These are phyloP conservation scores for Idaea straminata DNA, from an alignment of 2,888 invertebrate genomes.

Conservation along the genomic window DNA sequence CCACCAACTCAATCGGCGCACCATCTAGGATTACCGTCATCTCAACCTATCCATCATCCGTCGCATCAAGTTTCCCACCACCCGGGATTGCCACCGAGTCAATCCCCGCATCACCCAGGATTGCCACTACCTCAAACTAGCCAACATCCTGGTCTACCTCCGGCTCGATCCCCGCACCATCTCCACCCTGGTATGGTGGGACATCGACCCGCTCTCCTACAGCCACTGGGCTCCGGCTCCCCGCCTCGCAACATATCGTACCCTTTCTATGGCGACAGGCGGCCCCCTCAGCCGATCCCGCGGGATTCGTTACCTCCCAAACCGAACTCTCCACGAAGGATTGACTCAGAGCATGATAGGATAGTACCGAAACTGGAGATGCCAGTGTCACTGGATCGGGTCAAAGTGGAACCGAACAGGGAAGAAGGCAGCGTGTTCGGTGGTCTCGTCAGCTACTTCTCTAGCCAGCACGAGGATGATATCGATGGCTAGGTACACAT, in stretches of 20 bases:
- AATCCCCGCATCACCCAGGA: too few species aligned
- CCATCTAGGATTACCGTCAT: too few species aligned
- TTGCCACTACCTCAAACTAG: too few species aligned
- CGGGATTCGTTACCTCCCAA: background rate
- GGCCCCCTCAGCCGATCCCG: background rate
- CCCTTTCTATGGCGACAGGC: background rate
- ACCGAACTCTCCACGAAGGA: too few species aligned
- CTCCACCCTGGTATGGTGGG: background rate
- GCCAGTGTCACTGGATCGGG: background rate
- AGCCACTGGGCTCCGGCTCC: slow-evolving; percentile 29
- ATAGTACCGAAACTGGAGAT: slow-evolving; percentile 10
- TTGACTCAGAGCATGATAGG: slow-evolving; percentile 9
- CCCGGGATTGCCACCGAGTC: too few species aligned
- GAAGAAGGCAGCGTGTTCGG: slow-evolving; percentile 90
- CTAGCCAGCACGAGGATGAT: slow-evolving; percentile 93
- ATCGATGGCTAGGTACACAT: slow-evolving; percentile 77
- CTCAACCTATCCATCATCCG: too few species aligned
- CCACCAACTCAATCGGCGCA: too few species aligned
- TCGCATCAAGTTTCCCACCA: too few species aligned
- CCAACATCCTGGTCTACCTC: too few species aligned
- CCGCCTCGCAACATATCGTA: slow-evolving; percentile 6
- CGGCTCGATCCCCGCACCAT: background rate
- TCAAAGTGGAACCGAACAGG: slow-evolving; percentile 37
- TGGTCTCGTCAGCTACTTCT: slow-evolving; percentile 94
- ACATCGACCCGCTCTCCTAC: slow-evolving; percentile 37